Evolutionary conservation across 2,888 invertebrate genomes (phyloP).

Genomic region (Lamellibrachia satsuma): DNA sequence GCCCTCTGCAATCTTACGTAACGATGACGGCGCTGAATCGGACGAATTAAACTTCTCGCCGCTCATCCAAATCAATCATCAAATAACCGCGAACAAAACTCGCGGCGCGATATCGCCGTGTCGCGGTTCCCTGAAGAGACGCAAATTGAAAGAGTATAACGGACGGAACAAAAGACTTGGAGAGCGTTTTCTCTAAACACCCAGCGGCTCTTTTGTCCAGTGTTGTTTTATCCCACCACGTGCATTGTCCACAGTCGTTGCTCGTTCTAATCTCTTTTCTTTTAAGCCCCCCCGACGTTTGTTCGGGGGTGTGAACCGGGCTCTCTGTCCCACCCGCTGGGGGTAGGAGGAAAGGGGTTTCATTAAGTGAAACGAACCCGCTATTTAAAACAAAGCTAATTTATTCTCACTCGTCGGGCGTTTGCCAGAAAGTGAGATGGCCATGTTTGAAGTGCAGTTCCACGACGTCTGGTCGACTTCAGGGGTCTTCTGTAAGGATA

Average conservation of each 20-base stretch:
- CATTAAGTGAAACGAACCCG: conserved; percentile 17
- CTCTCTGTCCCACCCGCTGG: background rate
- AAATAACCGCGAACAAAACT: background rate
- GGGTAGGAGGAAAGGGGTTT: background rate
- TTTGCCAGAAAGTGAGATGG: background rate
- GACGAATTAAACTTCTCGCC: background rate
- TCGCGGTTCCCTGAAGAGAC: background rate
- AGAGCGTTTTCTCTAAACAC: background rate
- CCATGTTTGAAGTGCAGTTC: background rate
- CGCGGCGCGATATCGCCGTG: background rate
- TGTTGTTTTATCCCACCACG: background rate
- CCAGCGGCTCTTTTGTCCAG: background rate
- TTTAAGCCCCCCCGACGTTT: background rate
- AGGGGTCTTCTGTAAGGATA: background rate
- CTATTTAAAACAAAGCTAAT: background rate
- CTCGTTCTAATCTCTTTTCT: conserved; percentile 11
- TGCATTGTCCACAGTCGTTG: background rate
- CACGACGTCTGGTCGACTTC: background rate
- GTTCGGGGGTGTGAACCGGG: background rate
- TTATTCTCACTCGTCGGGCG: background rate
- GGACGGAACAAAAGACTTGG: background rate
- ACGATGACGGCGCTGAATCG: background rate
- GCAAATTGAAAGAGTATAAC: background rate
- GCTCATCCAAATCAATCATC: background rate
- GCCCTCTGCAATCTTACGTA: background rate